These are phyloP conservation scores for Lipophrys pholis DNA, from an alignment of 2,113 vertebrate genomes.

Conservation along the genomic window DNA sequence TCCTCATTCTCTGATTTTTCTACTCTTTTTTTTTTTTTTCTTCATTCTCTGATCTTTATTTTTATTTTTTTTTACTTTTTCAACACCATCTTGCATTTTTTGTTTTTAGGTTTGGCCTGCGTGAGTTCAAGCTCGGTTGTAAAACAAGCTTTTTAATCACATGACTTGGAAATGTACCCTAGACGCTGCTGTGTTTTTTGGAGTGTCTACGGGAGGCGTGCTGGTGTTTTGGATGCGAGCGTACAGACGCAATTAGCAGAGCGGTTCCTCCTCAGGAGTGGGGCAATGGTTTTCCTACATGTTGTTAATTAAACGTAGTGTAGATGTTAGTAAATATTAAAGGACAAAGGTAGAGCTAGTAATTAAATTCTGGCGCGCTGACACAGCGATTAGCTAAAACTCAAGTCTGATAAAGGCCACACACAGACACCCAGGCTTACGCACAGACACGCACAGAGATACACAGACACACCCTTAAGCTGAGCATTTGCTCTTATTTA, in stretches of 20 bases:
- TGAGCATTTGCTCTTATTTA: slow-evolving; percentile 81
- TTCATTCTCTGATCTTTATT: no score
- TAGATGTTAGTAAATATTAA: slow-evolving; percentile 83
- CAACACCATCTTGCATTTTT: background rate
- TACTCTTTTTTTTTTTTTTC: background rate
- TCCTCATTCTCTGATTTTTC: no score
- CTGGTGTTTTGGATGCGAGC: slow-evolving; percentile 43
- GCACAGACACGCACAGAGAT: slow-evolving; percentile 51
- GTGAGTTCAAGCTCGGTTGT: slow-evolving; percentile 1
- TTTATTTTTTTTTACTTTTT: no score
- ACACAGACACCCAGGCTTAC: slow-evolving; percentile 53
- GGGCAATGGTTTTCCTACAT: slow-evolving; percentile 48
- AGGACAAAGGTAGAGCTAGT: slow-evolving; percentile 80
- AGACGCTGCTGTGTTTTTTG: slow-evolving; percentile 10
- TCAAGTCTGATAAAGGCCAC: slow-evolving; percentile 79
- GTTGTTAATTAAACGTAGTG: slow-evolving; percentile 75
- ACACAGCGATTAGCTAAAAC: slow-evolving; percentile 78
- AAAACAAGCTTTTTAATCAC: slow-evolving; percentile 23
- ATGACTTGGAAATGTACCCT: slow-evolving; percentile 4
- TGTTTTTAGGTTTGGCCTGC: background rate
- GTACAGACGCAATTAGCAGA: slow-evolving; percentile 57
- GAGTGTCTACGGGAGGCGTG: slow-evolving; percentile 16
- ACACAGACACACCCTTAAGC: slow-evolving; percentile 67
- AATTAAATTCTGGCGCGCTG: slow-evolving; percentile 81
- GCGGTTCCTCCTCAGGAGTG: slow-evolving; percentile 33